Conservation (phyloP, 2,113 vertebrate species). For the Cercocebus atys region DNA sequence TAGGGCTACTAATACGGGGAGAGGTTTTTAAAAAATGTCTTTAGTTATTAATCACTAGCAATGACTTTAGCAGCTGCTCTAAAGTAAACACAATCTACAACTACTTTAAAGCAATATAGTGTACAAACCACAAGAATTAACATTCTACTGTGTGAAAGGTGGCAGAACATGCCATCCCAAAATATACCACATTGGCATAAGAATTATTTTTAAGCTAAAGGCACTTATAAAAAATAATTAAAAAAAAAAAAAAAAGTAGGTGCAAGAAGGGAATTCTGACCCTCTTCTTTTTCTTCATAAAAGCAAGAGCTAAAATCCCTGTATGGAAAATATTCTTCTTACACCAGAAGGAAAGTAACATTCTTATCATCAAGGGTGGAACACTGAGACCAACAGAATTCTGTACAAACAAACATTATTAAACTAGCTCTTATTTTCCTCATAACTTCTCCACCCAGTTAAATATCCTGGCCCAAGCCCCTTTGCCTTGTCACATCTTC, state of each 20-base stretch:
- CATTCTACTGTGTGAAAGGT: background rate
- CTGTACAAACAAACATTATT: no score
- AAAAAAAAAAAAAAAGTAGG: background rate
- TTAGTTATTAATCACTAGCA: slow-evolving; percentile 20
- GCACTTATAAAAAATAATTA: background rate
- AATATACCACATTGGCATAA: background rate
- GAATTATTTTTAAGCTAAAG: background rate
- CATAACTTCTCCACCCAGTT: background rate
- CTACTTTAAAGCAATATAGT: background rate
- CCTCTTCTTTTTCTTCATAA: background rate
- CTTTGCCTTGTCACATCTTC: background rate
- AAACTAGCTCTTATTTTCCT: background rate
- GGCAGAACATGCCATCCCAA: background rate
- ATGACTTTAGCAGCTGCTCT: background rate
- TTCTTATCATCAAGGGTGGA: background rate
- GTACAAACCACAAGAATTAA: background rate
- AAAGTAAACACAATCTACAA: slow-evolving; percentile 8
- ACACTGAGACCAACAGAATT: background rate
- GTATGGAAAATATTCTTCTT: background rate
- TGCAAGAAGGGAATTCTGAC: background rate
- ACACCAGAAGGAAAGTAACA: background rate
- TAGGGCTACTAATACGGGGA: background rate
- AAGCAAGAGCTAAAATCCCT: background rate
- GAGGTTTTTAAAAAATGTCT: background rate
- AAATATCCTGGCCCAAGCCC: background rate